phyloP scores from a whole-genome alignment of 2,113 vertebrate genomes.

The Illadopsis cleaveri region DNA sequence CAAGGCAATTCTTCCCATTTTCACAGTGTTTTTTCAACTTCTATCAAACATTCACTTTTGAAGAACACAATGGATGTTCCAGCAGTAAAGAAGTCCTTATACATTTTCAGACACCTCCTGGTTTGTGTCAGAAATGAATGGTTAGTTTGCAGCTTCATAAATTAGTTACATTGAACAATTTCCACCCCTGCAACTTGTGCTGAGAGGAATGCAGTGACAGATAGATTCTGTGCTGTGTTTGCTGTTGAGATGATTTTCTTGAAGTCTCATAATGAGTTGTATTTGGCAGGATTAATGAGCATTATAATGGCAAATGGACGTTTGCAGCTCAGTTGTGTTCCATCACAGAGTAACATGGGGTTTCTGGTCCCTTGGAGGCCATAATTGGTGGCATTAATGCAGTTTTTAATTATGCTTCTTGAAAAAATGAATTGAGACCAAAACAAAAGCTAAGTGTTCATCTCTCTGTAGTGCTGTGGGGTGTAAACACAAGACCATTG shows the following conservation, averaged over 20 bases:
- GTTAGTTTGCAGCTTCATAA: conserved; percentile 69
- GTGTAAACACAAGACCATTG: conserved; percentile 66
- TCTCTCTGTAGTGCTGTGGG: conserved; percentile 73
- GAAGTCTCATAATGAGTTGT: conserved; percentile 95
- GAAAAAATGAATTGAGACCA: conserved; percentile 88
- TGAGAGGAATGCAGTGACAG: conserved; percentile 82
- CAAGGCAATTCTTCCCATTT: not conserved
- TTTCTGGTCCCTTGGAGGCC: conserved; percentile 88
- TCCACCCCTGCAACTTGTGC: conserved; percentile 73
- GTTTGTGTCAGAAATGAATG: conserved; percentile 63
- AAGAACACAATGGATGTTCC: not conserved
- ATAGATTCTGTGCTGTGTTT: conserved; percentile 92
- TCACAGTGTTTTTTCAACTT: not conserved
- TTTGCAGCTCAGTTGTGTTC: conserved; percentile 90
- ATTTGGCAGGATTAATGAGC: conserved; percentile 99
- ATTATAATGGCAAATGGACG: conserved; percentile 96
- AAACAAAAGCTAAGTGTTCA: conserved; percentile 87
- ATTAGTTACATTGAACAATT: conserved; percentile 72
- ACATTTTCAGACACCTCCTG: conserved; percentile 44
- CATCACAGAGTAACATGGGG: conserved; percentile 90
- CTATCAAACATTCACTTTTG: not conserved
- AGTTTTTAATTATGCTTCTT: conserved; percentile 98
- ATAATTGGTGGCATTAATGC: conserved; percentile 93
- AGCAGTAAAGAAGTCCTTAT: not conserved
- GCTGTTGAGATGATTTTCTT: conserved; percentile 98